Evolutionary conservation across 2,113 vertebrate species (phyloP), one percentile per base, ranked within the genome.

Genomic region (Pteruthius melanotis): DNA sequence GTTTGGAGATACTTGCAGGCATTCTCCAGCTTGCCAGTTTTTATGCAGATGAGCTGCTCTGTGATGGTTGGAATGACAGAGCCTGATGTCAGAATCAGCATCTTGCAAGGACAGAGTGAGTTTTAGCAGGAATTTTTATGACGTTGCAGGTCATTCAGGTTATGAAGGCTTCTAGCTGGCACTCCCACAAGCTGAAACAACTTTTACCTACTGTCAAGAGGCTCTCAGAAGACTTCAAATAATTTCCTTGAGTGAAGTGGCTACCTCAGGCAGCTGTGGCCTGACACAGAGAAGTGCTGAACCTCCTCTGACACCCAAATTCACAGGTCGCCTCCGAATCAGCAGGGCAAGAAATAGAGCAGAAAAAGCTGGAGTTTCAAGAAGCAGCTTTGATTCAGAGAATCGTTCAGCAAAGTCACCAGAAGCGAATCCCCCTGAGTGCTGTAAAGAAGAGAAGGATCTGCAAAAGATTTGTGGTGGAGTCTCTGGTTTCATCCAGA

Each of bases 201-300:
- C 90, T 92, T 83, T 92, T 44, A 85, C 81, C 90, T 93, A 11
- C 80, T 94, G 83, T 90, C 74, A 92, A 93, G 90, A 91, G 93
- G 75, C 85, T 94, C 88, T 94, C 70, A 95, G 83, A 78, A 95
- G 85, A 95, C 85, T 75, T 97, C 92, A 93, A 92, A 96, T 94
- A 89, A 94, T 94, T 93, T 89, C 80, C 90, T 91, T 7, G 53
- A 39, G 86, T 85, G 79, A 93, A 96, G 88, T 96, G 90, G 95
- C 90, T 90, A 52, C 92, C 90, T 92, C 92, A 81, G 94, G 91
- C 88, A 90, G 76, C 92, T 89, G 80, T 15, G 10, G 89, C 28
- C 79, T 92, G 95, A 91, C 11, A 39, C 83, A 82, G 69, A 53
- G 64, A 10, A 75, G 72, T 71, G 83, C 88, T 89, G 90, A 49